Evolutionary conservation across 2,113 vertebrate species (phyloP), one percentile per base, ranked within the genome.

Genomic region (Furnarius figulus): DNA sequence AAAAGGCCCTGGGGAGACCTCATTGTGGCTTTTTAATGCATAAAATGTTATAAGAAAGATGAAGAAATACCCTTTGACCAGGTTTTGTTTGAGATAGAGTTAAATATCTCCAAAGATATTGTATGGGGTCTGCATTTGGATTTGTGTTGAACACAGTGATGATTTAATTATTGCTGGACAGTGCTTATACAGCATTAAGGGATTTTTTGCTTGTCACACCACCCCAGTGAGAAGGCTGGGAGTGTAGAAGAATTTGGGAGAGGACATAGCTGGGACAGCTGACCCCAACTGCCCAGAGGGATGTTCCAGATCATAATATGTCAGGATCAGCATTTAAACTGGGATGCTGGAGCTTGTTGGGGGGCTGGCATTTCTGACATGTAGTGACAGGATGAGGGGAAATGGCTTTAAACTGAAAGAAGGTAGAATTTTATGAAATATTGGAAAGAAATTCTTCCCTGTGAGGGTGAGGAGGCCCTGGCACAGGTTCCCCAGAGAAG

Each of bases 41-140:
- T 66, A 16, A 87, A 66, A 33, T 42, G 10, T 68, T 28, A 1
- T 6, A 47, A 39, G 23, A 63, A 70, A 65, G 8, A 23, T 4
- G 5, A 23, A 61, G 20, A 56, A 81, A 56, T 40, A 14, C 18
- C 6, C 47, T 85, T 61, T 61, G n/a, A 35, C 31, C 27, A n/a
- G 53, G 2, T 63, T 76, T 52, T 49, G 9, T 66, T 75, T 8
- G 19, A 13, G 30, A 12, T 5, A 17, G 27, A 24, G 37, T 58
- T 67, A 14, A 61, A 58, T 71, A 83, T 71, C 22, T 55, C 11
- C 18, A 5, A 8, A 75, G 23, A 42, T 22, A 25, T 24, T 7
- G 7, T 12, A 2, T 15, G 19, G 20, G 3, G 10, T n/a, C 5
- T 66, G 0, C 42, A 24, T 39, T 85, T 71, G 23, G 7, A 42